Base-by-base conservation (phyloP, 2,888 invertebrate species). In the Lasioglossum calceatum region DNA sequence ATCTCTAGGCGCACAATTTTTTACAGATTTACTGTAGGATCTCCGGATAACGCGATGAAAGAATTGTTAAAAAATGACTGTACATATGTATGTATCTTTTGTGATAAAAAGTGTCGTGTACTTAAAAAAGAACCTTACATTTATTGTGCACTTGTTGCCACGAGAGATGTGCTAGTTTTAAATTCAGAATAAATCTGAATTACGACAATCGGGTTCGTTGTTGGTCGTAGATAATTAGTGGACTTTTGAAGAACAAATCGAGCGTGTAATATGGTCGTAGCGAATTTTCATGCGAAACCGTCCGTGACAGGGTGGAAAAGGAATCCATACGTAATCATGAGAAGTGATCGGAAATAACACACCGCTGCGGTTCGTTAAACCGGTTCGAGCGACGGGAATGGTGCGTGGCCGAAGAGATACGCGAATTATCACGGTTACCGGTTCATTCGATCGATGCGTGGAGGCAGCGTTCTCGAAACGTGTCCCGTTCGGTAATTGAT, bases 401-500 rank as follows among this genome's bases (percentile, higher is more conserved):
- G 14, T 67, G 39, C 39, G 23, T 27, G 71, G 47, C 36, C 16
- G 16, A 67, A 72, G 44, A 64, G 16, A 72, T 79, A n/a, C 50
- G 64, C 39, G 72, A 47, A 73, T 72, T 72, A 78, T 50, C 50
- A 64, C 44, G 47, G 19, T 47, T 44, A 76, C 10, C 54, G 16
- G 27, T 12, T 16, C 54, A n/a, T 72, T 12, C 64, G 32, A 74
- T 75, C 82, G 54, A 70, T 58, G 19, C 27, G 14, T 67, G 36
- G 19, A 27, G 47, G 19, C 58, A 50, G 23, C 14, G 23, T n/a
- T 44, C 74, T 39, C 32, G 71, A 73, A 67, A 47, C 36, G 50
- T 74, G 64, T 32, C 36, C 58, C 42, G 27, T 23, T 54, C 12
- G 27, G 58, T 82, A 77, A 84, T 84, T 82, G 74, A 84, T 73